phyloP scores from a whole-genome alignment of 2,113 vertebrate genomes.

The Rhea americana region DNA sequence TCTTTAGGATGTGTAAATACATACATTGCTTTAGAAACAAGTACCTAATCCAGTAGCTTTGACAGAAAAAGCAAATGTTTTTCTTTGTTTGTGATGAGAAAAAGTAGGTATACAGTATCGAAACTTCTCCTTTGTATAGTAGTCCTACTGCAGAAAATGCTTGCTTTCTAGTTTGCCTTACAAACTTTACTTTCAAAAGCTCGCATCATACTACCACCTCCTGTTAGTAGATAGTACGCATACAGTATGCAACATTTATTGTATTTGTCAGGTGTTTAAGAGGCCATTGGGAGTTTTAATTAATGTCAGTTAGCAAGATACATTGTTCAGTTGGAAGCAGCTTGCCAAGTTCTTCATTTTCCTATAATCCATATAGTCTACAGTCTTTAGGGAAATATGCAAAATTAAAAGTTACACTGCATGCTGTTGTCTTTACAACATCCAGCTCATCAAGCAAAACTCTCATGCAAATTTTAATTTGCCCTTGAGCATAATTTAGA shows the following conservation, averaged over 20 bases:
- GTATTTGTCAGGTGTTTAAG: conserved; percentile 90
- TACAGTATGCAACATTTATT: conserved; percentile 88
- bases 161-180: conserved; percentile 63
- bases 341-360: conserved; percentile 88
- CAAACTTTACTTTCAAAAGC: conserved; percentile 71
- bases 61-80: conserved; percentile 4
- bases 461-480: conserved; percentile 99
- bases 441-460: conserved; percentile 89
- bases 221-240: conserved; percentile 75
- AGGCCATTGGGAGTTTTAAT: conserved; percentile 89
- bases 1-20: not conserved
- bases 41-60: not conserved
- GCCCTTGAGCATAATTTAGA: conserved; percentile 99
- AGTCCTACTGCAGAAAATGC: conserved; percentile 32
- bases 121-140: conserved; percentile 46
- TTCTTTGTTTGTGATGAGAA: conserved; percentile 50
- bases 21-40: conserved; percentile 6
- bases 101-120: not conserved
- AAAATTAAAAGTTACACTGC: conserved; percentile 92
- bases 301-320: conserved; percentile 91
- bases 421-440: conserved; percentile 88
- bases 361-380: conserved; percentile 86
- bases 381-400: conserved; percentile 87
- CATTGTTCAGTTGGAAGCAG: conserved; percentile 86
- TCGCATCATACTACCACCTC: conserved; percentile 65